These are phyloP conservation scores for Tachysurus fulvidraco DNA, from an alignment of 2,113 vertebrate species.

Conservation along the genomic window DNA sequence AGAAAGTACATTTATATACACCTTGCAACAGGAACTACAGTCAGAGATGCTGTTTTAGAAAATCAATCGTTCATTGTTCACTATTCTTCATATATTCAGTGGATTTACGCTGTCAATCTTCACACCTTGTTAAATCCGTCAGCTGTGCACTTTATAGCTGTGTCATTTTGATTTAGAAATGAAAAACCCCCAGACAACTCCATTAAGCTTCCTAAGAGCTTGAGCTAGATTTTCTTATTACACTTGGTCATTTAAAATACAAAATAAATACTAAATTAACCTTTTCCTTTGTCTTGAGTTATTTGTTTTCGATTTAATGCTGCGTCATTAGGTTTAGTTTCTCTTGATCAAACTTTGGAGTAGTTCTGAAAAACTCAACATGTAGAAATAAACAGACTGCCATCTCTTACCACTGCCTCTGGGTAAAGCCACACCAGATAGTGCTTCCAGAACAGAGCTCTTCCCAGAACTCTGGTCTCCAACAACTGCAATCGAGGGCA, in stretches of 20 bases:
- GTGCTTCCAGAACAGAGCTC: constrained; percentile 63
- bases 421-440: constrained; percentile 63
- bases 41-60: background rate
- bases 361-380: background rate
- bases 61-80: background rate
- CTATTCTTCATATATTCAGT: no score
- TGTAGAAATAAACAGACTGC: background rate
- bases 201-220: background rate
- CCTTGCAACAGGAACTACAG: background rate
- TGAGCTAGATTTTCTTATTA: background rate
- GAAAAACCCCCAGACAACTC: no score
- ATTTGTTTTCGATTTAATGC: background rate
- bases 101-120: background rate
- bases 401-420: constrained; percentile 57
- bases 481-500: constrained; percentile 59
- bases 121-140: background rate
- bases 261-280: background rate
- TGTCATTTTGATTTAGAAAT: background rate
- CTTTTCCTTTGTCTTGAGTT: background rate
- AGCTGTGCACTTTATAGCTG: background rate
- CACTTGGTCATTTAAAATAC: background rate
- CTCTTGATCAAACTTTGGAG: background rate
- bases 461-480: constrained; percentile 65
- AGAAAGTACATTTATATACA: background rate
- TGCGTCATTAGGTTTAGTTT: background rate